Evolutionary conservation across 2,113 vertebrate species (phyloP).

Genomic region (Corvus hawaiiensis): DNA sequence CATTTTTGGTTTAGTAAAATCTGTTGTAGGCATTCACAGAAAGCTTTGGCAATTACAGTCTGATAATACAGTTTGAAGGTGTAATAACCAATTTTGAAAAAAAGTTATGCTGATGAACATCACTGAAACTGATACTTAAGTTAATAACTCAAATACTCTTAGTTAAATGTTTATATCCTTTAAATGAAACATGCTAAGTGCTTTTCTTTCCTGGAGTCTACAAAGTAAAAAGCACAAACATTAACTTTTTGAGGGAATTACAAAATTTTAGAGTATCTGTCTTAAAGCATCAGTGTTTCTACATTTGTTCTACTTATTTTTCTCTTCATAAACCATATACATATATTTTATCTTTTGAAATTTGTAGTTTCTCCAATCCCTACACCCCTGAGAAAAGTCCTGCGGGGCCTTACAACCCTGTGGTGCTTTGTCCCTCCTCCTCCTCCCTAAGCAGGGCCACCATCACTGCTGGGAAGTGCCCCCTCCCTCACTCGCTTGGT

Average conservation of each 20-base stretch:
- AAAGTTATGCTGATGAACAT: not conserved
- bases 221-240: not conserved
- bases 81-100: not conserved
- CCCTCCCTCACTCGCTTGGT: not conserved
- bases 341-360: not conserved
- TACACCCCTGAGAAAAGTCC: rapidly evolving
- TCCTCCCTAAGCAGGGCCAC: not conserved
- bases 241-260: not conserved
- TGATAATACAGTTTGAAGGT: not conserved
- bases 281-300: not conserved
- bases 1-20: not conserved
- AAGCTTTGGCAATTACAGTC: not conserved
- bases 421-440: too few relatives aligned
- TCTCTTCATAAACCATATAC: rapidly evolving
- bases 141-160: not conserved
- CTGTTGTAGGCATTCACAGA: not conserved
- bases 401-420: rapidly evolving
- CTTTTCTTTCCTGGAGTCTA: not conserved
- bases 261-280: not conserved
- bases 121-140: not conserved
- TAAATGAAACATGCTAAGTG: not conserved
- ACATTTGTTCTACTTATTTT: not conserved
- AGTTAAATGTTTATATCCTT: not conserved
- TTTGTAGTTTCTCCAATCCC: not conserved
- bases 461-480: rapidly evolving